phyloP scores from a whole-genome alignment of 2,113 vertebrate species.

The Apodemus sylvaticus region DNA sequence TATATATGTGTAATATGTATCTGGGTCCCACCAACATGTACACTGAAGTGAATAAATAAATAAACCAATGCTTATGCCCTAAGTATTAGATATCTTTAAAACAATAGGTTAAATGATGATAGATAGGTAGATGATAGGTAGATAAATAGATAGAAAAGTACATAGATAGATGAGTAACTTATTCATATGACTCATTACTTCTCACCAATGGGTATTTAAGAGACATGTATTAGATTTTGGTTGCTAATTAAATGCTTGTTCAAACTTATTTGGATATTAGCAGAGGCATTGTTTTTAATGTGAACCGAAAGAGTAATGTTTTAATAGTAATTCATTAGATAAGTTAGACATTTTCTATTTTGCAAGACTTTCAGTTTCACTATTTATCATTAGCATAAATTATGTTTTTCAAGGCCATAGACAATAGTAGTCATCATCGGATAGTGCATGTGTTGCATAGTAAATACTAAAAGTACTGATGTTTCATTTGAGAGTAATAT shows the following conservation, averaged over 20 bases:
- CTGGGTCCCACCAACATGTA: background rate
- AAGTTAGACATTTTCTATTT: background rate
- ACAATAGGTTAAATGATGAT: background rate
- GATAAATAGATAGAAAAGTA: background rate
- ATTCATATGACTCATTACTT: background rate
- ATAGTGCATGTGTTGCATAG: background rate
- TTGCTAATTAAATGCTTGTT: background rate
- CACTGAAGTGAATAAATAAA: background rate
- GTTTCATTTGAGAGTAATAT: background rate
- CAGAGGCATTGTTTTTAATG: background rate
- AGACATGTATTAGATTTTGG: background rate
- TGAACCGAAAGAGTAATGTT: background rate
- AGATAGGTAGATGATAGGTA: background rate
- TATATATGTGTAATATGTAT: background rate
- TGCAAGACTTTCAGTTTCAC: background rate
- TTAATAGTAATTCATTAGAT: slow-evolving; percentile 10
- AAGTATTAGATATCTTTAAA: background rate
- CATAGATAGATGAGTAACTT: background rate
- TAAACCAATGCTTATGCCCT: background rate
- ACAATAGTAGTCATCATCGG: background rate
- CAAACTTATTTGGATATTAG: background rate
- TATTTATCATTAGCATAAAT: background rate
- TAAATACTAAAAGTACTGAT: background rate
- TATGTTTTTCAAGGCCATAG: background rate
- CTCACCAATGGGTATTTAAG: background rate